Evolutionary conservation across 2,113 vertebrate genomes (phyloP), one percentile per base, ranked within the genome.

Genomic region (Narcine bancroftii): DNA sequence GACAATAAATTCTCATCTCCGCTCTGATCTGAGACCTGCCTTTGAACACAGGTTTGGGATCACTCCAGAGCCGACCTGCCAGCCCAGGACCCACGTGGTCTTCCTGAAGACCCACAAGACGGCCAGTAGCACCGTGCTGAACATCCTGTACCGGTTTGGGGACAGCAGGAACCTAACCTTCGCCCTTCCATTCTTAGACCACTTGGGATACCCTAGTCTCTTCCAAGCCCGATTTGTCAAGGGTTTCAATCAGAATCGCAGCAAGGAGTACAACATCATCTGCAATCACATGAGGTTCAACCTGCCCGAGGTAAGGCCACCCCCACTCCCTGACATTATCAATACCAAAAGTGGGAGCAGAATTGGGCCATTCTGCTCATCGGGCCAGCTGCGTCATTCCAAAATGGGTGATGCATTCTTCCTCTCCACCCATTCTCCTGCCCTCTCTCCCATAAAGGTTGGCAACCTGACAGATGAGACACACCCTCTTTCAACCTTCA

Each of bases 81-180:
- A 0, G 0, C 94, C 96, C 0, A 94, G 94, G 94, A 96, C 93
- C 21, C 96, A 97, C 0, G 73, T 98, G 73, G 96, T 98, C 95
- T 98, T 98, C 94, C 97, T 98, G 66, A 98, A 98, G 95, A 98
- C 97, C 0, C 97, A 98, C 94, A 98, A 98, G 95, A 97, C 97
- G 0, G 97, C 96, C 92, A 97, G 98, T 95, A 98, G 97, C 96
- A 97, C 97, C 0, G 50, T 98, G 79, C 93, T 97, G 92, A 98
- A 98, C 93, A 95, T 98, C 81, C 94, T 98, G n/a, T 98, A 96
- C 94, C 97, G 97, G 71, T 97, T 97, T 0, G 95, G 95, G 0
- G 97, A 98, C 94, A 95, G 75, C 39, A 93, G 95, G 93, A 96
- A 96, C 94, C 94, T 98, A 93, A 97, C 96, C 0, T 94, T 95